phyloP scores from a whole-genome alignment of 2,113 vertebrate species.

The Stictonetta naevosa region DNA sequence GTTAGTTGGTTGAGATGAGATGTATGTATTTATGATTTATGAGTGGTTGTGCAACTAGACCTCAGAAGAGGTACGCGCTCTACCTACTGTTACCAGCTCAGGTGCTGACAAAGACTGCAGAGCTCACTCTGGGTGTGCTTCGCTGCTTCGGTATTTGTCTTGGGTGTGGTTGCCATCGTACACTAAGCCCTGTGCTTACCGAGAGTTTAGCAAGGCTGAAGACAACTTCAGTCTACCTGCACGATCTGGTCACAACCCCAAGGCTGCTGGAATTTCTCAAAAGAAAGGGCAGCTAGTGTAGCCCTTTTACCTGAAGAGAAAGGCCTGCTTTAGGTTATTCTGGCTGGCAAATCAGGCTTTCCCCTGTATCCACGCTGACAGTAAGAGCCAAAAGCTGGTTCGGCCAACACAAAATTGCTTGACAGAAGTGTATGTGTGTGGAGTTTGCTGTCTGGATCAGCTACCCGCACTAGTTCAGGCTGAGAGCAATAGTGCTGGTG shows the following conservation, averaged over 20 bases:
- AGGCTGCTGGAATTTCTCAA: background rate
- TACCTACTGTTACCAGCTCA: background rate
- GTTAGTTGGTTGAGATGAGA: background rate
- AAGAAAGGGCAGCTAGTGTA: background rate
- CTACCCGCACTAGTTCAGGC: background rate
- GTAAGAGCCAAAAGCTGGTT: background rate
- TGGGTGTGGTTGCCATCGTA: background rate
- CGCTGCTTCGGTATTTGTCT: fast-evolving
- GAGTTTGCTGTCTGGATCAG: background rate
- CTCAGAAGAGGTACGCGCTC: background rate
- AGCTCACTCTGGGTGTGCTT: background rate
- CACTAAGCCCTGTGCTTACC: background rate
- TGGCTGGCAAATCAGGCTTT: background rate
- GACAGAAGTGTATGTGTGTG: background rate
- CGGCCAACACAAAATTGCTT: background rate
- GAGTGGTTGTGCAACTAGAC: background rate
- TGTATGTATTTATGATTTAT: too few relatives aligned
- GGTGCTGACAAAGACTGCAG: background rate
- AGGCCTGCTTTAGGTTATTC: background rate
- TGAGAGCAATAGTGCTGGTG: background rate
- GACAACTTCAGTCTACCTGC: background rate
- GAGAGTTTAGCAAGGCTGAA: background rate
- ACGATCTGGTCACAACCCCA: background rate
- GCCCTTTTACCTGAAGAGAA: background rate
- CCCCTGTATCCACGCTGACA: background rate